A percentile compares a stretch with the other conserved stretches of the same genome.
Evolutionary conservation across 1,140 invertebrate species (phyloP).

Genomic region (Lineus longissimus): DNA sequence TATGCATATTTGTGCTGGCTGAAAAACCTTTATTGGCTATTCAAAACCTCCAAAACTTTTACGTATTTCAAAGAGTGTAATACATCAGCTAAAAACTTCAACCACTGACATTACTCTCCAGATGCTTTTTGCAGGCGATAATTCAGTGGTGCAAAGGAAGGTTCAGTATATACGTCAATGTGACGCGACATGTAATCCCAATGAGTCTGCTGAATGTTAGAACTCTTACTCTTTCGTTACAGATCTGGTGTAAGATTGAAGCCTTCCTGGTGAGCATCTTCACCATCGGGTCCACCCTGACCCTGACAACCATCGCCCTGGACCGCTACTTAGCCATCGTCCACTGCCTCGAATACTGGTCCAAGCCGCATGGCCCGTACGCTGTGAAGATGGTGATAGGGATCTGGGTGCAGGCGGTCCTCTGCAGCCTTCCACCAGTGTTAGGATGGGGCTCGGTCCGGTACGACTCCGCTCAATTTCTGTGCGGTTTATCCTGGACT

Average conservation of each 20-base stretch:
- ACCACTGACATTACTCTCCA: no score
- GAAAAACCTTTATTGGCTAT: no score
- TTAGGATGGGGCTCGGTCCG: constrained; percentile 4
- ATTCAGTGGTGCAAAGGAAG: no score
- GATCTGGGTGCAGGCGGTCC: constrained; percentile 15
- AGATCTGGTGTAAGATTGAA: constrained; percentile 18
- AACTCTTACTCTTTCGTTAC: no score
- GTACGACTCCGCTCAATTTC: constrained; percentile 3
- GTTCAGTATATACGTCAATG: no score
- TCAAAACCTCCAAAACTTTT: no score
- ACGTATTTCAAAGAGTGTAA: no score
- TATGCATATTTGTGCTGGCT: no score
- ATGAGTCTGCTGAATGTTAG: no score
- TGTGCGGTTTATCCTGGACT: constrained; percentile 12
- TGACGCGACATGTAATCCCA: no score
- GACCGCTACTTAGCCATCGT: constrained; percentile 31
- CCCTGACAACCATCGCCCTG: constrained; percentile 20
- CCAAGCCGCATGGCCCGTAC: constrained; percentile 18
- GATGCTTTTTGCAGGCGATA: no score
- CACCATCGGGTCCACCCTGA: constrained; percentile 16
- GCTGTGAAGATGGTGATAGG: constrained; percentile 1
- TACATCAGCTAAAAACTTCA: no score
- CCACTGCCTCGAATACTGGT: constrained; percentile 26
- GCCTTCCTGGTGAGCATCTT: constrained; percentile 18
- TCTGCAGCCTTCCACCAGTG: constrained; percentile 5